Evolutionary conservation across 2,888 invertebrate species (phyloP).

Genomic region (Cerceris ruficornis): DNA sequence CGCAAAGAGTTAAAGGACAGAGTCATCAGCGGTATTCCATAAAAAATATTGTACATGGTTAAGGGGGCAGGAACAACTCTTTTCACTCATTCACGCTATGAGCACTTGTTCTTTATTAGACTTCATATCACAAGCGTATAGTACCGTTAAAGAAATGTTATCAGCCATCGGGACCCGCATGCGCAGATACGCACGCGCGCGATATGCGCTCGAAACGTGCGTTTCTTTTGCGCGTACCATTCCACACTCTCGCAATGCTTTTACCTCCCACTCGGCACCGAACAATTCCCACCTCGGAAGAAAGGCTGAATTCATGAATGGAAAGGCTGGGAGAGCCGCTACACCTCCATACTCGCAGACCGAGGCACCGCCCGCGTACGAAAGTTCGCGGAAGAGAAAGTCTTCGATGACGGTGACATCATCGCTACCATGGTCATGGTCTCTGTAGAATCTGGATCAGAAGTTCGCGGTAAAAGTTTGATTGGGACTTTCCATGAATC

Average conservation of each 20-base stretch:
- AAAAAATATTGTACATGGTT: too few relatives aligned
- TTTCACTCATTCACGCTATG: too few relatives aligned
- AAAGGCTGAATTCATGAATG: conserved; percentile 64
- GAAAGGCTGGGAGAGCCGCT: conserved; percentile 45
- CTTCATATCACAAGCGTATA: too few relatives aligned
- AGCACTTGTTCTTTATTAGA: too few relatives aligned
- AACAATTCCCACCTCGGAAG: conserved; percentile 58
- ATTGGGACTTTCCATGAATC: conserved; percentile 49
- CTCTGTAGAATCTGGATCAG: conserved; percentile 62
- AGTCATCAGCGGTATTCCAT: too few relatives aligned
- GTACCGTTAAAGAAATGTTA: too few relatives aligned
- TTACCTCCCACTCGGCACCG: conserved; percentile 55
- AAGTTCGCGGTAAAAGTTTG: conserved; percentile 48
- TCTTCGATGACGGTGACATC: conserved; percentile 71
- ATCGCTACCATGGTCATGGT: conserved; percentile 75
- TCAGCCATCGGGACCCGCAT: not conserved
- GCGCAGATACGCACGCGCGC: conserved; percentile 3
- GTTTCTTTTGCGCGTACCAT: conserved; percentile 34
- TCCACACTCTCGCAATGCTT: conserved; percentile 42
- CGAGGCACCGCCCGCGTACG: conserved; percentile 56
- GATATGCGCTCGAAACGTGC: conserved; percentile 3
- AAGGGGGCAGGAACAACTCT: too few relatives aligned
- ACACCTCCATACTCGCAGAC: conserved; percentile 36
- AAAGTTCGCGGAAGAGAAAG: conserved; percentile 77
- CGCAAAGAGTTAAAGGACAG: too few relatives aligned